phyloP scores from a whole-genome alignment of 1,140 invertebrate species.

The Anastatus disparis region DNA sequence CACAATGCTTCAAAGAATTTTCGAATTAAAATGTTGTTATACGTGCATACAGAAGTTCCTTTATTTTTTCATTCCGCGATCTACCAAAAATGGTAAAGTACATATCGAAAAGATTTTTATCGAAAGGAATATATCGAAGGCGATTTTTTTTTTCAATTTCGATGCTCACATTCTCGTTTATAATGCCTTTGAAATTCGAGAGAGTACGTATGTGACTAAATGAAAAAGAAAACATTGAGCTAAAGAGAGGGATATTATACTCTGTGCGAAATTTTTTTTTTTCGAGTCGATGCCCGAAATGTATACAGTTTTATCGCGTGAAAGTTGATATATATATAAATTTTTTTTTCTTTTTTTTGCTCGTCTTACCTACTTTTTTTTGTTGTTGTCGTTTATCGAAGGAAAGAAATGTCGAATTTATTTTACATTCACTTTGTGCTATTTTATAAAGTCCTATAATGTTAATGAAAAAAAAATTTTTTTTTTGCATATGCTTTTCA shows the following conservation, averaged over 20 bases:
- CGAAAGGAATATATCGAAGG: neutral
- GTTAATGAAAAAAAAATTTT: too few relatives aligned
- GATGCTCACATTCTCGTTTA: neutral
- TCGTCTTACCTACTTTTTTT: neutral
- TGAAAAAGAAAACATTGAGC: too few relatives aligned
- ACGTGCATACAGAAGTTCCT: too few relatives aligned
- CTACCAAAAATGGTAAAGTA: conserved; percentile 27
- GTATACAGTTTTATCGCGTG: conserved; percentile 25
- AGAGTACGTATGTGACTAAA: conserved; percentile 8
- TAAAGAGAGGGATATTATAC: too few relatives aligned
- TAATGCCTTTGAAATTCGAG: conserved; percentile 32
- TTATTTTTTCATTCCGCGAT: too few relatives aligned
- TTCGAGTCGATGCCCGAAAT: neutral
- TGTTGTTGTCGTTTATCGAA: neutral
- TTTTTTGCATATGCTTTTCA: too few relatives aligned
- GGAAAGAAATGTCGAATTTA: conserved; percentile 18
- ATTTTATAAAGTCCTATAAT: too few relatives aligned
- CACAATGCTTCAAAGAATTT: neutral
- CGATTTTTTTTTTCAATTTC: too few relatives aligned
- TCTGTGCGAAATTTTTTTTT: conserved; percentile 20
- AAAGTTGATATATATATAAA: conserved; percentile 8
- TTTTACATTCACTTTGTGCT: conserved; percentile 8
- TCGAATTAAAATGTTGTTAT: too few relatives aligned
- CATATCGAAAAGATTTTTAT: conserved; percentile 7
- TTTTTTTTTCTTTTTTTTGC: neutral